Base-by-base conservation (phyloP, 2,797 vertebrate genomes). In the Cyprinodon diabolis region DNA sequence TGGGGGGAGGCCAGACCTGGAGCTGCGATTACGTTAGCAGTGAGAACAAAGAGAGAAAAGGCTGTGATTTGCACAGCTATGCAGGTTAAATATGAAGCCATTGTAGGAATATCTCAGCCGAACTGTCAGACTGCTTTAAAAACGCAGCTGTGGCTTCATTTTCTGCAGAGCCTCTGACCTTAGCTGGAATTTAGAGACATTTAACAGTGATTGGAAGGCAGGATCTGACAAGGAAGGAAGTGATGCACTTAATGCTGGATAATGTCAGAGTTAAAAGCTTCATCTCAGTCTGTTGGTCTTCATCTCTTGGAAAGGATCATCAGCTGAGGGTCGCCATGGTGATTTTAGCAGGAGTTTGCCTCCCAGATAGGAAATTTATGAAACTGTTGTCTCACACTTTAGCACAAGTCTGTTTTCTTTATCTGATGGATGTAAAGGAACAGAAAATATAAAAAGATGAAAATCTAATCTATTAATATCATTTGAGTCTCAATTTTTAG, bases 11-110 rank as follows among this genome's bases (percentile, higher is more conserved):
- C 75, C 82, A 55, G 77, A 60, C 56, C 58, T 66, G 70, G 71
- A 82, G 67, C 72, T 74, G 1, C 54, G 78, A 83, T 86, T 82
- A 84, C 69, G 25, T 72, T 81, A 87, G 74, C 76, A 78, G 73
- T 10, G n/a, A 81, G 62, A 60, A 19, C 65, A 47, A 40, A 1
- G 40, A 1, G 30, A 60, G 54, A 62, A 62, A 54, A 17, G 17
- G 51, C 40, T 14, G 1, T 48, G 54, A 60, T 77, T 82, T 77
- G 5, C 63, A 70, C 43, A 35, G 48, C 17, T 67, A 13, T 54
- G 10, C 25, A 6, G 15, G 25, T 17, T 47, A 40, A 57, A 11
- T 45, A 15, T 6, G 10, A 43, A 60, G 58, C 13, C n/a, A 23
- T 57, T 12, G 15, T 54, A 25, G 21, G 66, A 69, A 54, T 25